Base-by-base conservation (phyloP, 2,888 invertebrate genomes). In the Suillia variegata region DNA sequence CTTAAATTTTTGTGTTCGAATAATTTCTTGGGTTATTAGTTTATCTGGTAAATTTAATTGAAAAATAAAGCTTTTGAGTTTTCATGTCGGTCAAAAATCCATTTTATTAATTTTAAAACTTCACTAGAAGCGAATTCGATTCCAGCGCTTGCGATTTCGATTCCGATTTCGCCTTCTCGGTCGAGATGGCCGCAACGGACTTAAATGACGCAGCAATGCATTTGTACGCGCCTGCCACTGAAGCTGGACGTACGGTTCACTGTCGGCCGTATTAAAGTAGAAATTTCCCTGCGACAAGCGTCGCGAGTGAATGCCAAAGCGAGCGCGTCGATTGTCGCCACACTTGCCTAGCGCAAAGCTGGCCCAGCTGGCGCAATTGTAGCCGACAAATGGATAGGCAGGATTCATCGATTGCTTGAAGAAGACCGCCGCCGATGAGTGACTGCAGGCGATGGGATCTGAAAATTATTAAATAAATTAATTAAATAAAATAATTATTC, bases 361-460 rank as follows among this genome's bases (percentile, higher is more conserved):
- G 3, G 58, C 63, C 65, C 76, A 79, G 61, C 69, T 77, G n/a
- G 61, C 65, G 65, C 81, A 81, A n/a, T 79, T 66, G 22, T 67
- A 64, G 22, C 81, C 81, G 49, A 78, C 67, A 57, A 80, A 80
- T 0, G 74, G 71, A 34, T 71, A 75, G 52, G 67, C 66, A 12
- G 78, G 80, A 61, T 81, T 72, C 78, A 81, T 76, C 5, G 81
- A 80, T 33, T 76, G 74, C 54, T 76, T 74, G 58, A 81, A 81
- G 69, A 79, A 81, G 20, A 79, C 70, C 10, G 80, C 77, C 3
- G 79, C 79, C 55, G 79, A 68, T 2, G 76, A 73, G 62, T 81
- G 81, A 45, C 81, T 81, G 67, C 81, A 81, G 34, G 76, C 69
- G 49, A 80, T 69, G 15, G 78, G 79, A 77, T 80, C 81, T 81